Base-by-base conservation (phyloP, 2,113 vertebrate genomes). In the Nasalis larvatus region DNA sequence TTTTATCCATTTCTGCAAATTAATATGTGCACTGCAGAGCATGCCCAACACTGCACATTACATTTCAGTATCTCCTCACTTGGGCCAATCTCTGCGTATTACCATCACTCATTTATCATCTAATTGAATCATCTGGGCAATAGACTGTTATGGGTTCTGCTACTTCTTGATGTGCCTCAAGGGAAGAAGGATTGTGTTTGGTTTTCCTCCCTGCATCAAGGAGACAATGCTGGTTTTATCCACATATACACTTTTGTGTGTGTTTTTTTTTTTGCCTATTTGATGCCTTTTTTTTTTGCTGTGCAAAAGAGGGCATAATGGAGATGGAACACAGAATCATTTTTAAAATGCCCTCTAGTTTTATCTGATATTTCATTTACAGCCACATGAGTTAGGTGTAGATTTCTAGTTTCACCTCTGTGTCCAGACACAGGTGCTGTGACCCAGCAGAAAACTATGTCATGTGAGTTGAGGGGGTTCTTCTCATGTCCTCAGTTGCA, bases 141-240 rank as follows among this genome's bases (percentile, higher is more conserved):
- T 96, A 92, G 78, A 89, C 90, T 95, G 97, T 97, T 95, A 97
- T 88, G 68, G 52, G 80, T 84, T 97, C 58, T 92, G 21, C 58
- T 93, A 42, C 76, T 93, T 92, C 93, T 83, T 76, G 76, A 96
- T 89, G 68, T 21, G 58, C 4, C 96, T 73, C 60, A 40, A 74
- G 92, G 93, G 95, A 86, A 74, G 60, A 89, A 71, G 63, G 49
- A 78, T 14, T 81, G 76, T 85, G 58, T 89, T 85, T 92, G 81
- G 56, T 78, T 78, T 96, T 74, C 73, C 52, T 82, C 66, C 37
- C 30, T 71, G 95, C 35, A 42, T 56, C 78, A 68, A 37, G 40
- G 74, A 86, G 40, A 76, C 13, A 47, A 56, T 21, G 17, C 2
- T 68, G 82, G n/a, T 87, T 54, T 84, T 40, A 84, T 10, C 42